phyloP scores from a whole-genome alignment of 1,140 invertebrate species.

The Zaprionus capensis region DNA sequence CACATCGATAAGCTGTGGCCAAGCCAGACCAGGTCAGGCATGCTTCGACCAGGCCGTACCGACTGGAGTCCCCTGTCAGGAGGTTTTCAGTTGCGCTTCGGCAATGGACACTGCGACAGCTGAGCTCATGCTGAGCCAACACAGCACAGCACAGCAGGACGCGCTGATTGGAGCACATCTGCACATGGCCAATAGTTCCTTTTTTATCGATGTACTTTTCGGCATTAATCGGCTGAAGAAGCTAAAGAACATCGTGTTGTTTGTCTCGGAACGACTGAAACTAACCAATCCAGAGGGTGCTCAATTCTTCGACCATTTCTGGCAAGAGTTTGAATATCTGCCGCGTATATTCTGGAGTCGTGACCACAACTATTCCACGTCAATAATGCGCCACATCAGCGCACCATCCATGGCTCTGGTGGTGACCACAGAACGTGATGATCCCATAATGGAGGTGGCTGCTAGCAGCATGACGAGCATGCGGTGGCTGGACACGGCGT shows the following conservation, averaged over 20 bases:
- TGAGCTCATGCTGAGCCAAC: conserved; percentile 53
- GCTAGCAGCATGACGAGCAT: conserved; percentile 45
- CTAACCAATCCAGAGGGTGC: conserved; percentile 29
- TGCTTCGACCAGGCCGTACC: background rate
- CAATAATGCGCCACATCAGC: conserved; percentile 61
- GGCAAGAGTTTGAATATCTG: conserved; percentile 47
- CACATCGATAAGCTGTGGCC: background rate
- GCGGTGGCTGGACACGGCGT: conserved; percentile 68
- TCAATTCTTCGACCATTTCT: conserved; percentile 66
- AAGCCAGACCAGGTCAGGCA: background rate
- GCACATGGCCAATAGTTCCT: conserved; percentile 47
- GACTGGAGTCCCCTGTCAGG: background rate
- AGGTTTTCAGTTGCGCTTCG: conserved; percentile 47
- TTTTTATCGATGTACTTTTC: conserved; percentile 57
- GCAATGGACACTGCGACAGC: conserved; percentile 49
- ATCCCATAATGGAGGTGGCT: conserved; percentile 75
- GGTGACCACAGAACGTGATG: conserved; percentile 57
- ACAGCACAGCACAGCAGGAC: background rate
- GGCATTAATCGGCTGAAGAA: conserved; percentile 52
- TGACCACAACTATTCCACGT: conserved; percentile 5
- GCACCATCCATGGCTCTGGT: conserved; percentile 68
- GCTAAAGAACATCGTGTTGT: conserved; percentile 75
- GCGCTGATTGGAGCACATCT: background rate
- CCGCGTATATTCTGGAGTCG: conserved; percentile 56
- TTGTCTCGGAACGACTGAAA: conserved; percentile 64